A percentile compares a stretch with the other conserved stretches of the same genome.
These are phyloP conservation scores for Allobates femoralis DNA, from an alignment of 2,797 vertebrate species.

Conservation along the genomic window DNA sequence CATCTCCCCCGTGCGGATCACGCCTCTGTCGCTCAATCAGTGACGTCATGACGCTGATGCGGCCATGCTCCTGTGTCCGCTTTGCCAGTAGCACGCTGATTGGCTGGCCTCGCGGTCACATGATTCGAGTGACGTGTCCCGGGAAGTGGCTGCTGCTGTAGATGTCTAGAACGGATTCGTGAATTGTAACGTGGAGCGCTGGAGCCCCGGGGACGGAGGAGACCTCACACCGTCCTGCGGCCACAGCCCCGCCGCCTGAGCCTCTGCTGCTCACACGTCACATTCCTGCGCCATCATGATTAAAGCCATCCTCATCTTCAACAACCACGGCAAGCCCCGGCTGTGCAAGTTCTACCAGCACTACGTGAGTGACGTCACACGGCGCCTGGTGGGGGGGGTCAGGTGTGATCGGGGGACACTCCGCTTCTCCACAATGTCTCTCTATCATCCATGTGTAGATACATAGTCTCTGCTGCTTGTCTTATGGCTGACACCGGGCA, in stretches of 20 bases:
- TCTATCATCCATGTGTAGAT: too few relatives aligned
- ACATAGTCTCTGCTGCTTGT: too few relatives aligned
- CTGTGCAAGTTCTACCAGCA: constrained; percentile 99
- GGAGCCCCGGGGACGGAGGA: not conserved
- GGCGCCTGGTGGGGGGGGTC: not conserved
- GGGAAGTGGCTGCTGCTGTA: constrained; percentile 42
- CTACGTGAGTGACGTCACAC: constrained; percentile 82
- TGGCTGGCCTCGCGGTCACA: constrained; percentile 14
- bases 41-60: not conserved
- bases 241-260: not conserved
- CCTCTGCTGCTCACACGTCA: not conserved
- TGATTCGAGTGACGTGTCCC: constrained; percentile 48
- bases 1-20: too few relatives aligned
- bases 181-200: not conserved
- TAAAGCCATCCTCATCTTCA: constrained; percentile 97
- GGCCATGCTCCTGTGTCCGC: not conserved
- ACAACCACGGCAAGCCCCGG: constrained; percentile 96
- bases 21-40: not conserved
- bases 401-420: too few relatives aligned
- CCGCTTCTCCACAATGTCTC: too few relatives aligned
- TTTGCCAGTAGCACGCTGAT: constrained; percentile 32
- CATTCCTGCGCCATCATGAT: constrained; percentile 81
- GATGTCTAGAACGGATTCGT: not conserved
- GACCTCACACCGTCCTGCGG: not conserved
- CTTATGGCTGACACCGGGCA: too few relatives aligned